Evolutionary conservation across 2,888 invertebrate species (phyloP).

Genomic region (Lasioglossum vierecki): DNA sequence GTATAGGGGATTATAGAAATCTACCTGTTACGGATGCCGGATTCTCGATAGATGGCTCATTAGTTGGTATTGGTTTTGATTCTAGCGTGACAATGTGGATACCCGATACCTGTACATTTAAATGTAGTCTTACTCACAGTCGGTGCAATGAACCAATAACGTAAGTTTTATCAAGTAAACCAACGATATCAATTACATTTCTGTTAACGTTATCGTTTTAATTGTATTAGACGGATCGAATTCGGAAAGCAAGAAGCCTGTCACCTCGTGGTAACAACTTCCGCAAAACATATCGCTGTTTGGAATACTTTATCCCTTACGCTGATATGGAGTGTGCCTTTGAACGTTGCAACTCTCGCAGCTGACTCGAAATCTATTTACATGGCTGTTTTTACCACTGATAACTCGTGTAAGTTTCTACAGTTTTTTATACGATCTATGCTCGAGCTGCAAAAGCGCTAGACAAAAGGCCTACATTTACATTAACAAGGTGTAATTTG

Average conservation of each 20-base stretch:
- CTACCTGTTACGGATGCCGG: conserved; percentile 86
- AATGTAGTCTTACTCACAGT: conserved; percentile 85
- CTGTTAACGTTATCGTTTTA: background rate
- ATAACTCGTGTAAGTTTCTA: conserved; percentile 87
- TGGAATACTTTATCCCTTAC: conserved; percentile 91
- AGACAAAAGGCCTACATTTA: no score
- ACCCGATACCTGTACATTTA: conserved; percentile 86
- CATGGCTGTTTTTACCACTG: conserved; percentile 88
- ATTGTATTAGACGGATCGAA: conserved; percentile 83
- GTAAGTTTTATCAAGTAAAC: conserved; percentile 74
- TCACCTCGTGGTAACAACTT: conserved; percentile 86
- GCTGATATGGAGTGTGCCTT: conserved; percentile 88
- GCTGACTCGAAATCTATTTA: conserved; percentile 88
- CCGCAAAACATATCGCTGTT: conserved; percentile 87
- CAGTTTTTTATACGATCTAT: background rate
- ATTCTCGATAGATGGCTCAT: conserved; percentile 91
- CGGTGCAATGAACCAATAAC: conserved; percentile 81
- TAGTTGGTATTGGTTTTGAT: conserved; percentile 89
- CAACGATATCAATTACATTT: background rate
- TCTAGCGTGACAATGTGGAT: conserved; percentile 89
- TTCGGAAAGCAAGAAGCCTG: conserved; percentile 86
- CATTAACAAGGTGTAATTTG: no score
- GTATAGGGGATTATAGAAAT: conserved; percentile 87
- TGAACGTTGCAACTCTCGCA: conserved; percentile 84
- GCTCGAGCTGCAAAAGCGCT: background rate